Evolutionary conservation across 2,888 invertebrate genomes (phyloP), one percentile per base, ranked within the genome.

Genomic region (Noctua pronuba): DNA sequence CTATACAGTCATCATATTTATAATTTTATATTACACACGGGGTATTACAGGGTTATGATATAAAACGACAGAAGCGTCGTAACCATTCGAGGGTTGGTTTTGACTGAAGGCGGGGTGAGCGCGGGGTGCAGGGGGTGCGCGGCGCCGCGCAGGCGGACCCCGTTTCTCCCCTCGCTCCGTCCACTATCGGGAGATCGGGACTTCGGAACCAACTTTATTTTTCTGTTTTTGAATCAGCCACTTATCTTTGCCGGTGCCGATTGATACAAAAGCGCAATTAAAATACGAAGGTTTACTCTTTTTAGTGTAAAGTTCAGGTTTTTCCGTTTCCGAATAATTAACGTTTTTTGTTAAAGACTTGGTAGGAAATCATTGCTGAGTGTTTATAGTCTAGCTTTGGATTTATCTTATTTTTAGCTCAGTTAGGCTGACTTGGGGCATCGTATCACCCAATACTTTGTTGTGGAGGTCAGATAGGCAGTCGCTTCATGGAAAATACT

Each of bases 121-220:
- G 86, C 83, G 88, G 89, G 66, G 85, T 21, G 86, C 80, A 89
- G 89, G 80, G 87, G 76, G 52, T 5, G 62, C 10, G 80, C 82
- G 92, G 92, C 92, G 92, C 90, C 94, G 93, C 93, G 94, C 94
- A 92, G 93, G 91, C 93, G 93, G 88, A 71, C 80, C 80, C 77
- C 76, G 60, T 55, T 38, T 66, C 71, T 60, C 78, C 64, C 73
- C 69, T 67, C 80, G 85, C 83, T 84, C 83, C 82, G 88, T 84
- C 88, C 87, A 88, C 90, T 89, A 92, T 91, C 88, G 89, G 41
- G 49, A 49, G 73, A 65, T 65, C 65, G 65, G n/a, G 65, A 65
- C 35, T 49, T 68, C 73, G 41, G 85, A 86, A 86, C 86, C 82
- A 89, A 92, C 89, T 92, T 91, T 92, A 92, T 94, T 94, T 93